Evolutionary conservation across 1,140 invertebrate species (phyloP), one percentile per base, ranked within the genome.

Genomic region (Frieseomelitta varia): DNA sequence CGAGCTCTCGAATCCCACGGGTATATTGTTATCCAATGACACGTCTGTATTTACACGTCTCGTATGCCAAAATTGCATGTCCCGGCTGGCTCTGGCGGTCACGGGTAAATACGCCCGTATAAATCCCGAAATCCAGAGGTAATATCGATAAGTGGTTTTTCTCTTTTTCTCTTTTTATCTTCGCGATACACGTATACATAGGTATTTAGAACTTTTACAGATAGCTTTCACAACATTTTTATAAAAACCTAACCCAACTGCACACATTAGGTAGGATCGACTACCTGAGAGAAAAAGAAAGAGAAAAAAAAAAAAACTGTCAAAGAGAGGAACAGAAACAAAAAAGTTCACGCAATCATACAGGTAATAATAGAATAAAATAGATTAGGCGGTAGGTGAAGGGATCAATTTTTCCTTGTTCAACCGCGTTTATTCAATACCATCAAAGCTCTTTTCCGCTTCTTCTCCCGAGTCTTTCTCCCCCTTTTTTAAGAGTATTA

Each of bases 11-110:
- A 73, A 77, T 92, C 91, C 92, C 91, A 94, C 92, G 93, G 94
- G 94, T 91, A 90, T 92, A 94, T 94, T 94, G 93, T 94, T 90
- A 80, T 91, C 86, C 89, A 92, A 93, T 93, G 90, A 90, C 76
- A 87, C 75, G 86, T 87, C 65, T 47, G 83, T 89, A 89, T 89
- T 89, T 89, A 88, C 88, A 81, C 87, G 86, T 88, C 39, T 47
- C 74, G 71, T 77, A 65, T 58, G 63, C 51, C 83, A 81, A 92
- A 90, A 91, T 88, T 79, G 80, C 85, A 76, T 81, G 80, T 30
- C 51, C 27, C 85, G 69, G 79, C 78, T 53, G 71, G 39, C 39
- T 47, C 39, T 47, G 39, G 6, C 39, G 39, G 39, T 10, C 39
- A 47, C 39, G 8, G 47, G 90, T 94, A 93, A 94, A 94, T 94